Evolutionary conservation across 2,797 vertebrate species (phyloP), one percentile per base, ranked within the genome.

Genomic region (Pachyuromys duprasi): DNA sequence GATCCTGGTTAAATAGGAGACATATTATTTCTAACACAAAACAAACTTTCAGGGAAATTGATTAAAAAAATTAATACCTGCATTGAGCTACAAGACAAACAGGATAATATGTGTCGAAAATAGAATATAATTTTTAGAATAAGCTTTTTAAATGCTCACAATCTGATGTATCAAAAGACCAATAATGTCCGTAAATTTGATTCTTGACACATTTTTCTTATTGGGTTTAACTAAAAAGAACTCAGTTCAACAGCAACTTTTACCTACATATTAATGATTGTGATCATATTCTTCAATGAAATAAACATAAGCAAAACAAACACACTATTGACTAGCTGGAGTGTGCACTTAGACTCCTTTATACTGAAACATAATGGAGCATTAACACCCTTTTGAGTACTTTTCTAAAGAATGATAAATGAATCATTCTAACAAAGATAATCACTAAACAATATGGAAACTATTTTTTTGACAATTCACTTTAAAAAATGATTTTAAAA

Each of bases 381-480:
- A 28, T 74, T 82, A 95, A 57, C 39, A 96, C 91, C 92, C 39
- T 96, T 97, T 45, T 90, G 75, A 92, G 80, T 81, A 97, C 80
- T 95, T 95, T 90, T 70, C 80, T 95, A 93, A 95, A 88, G 84
- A 95, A 78, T 81, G 81, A 93, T 84, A 95, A 97, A 83, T 42
- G 18, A 87, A 57, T 84, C 13, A 87, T 72, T 80, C 12, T 90
- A 86, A 87, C 49, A 84, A 65, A 93, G 26, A 67, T 93, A 31
- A 87, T 60, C 92, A 92, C 78, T 63, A 94, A 95, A 88, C 45
- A 90, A 90, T 18, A 94, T 18, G 31, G 15, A 76, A 45, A 96
- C 42, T 57, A 83, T 31, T 28, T 72, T 53, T 91, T 86, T 31
- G 9, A 79, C 94, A 96, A 57, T 72, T 81, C 60, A 90, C 49